Percentiles rank a stretch among this genome's conserved stretches.
Evolutionary conservation across 2,797 vertebrate genomes (phyloP).

Genomic region (Gymnothorax javanicus): DNA sequence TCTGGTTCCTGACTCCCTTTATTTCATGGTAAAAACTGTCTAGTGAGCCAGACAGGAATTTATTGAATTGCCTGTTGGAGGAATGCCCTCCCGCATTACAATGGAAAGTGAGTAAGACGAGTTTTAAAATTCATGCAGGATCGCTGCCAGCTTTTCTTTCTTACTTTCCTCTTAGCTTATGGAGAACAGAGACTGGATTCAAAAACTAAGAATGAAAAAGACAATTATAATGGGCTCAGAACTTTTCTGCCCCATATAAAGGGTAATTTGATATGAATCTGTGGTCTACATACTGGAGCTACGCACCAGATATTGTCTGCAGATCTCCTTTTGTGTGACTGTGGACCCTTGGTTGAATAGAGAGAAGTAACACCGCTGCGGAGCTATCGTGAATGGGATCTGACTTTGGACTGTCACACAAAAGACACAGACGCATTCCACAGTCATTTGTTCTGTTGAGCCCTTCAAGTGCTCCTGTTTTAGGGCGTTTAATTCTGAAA

Average conservation of each 20-base stretch:
- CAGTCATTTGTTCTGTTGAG: neutral
- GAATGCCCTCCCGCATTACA: neutral
- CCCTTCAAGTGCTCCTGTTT: too few relatives aligned
- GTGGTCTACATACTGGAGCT: neutral
- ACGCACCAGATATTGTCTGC: neutral
- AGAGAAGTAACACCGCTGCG: neutral
- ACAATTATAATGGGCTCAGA: neutral
- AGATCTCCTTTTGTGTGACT: neutral
- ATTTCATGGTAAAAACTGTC: neutral
- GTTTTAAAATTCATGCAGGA: neutral
- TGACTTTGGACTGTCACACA: neutral
- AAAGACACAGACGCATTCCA: neutral
- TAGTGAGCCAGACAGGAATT: neutral
- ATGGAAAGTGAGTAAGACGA: neutral
- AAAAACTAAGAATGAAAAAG: neutral
- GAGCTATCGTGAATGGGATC: neutral
- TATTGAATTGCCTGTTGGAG: neutral
- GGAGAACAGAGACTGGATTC: neutral
- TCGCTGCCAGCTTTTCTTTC: neutral
- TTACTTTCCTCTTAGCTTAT: neutral
- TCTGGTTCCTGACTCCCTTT: neutral
- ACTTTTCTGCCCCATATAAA: neutral
- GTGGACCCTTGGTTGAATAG: neutral
- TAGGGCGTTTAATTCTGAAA: too few relatives aligned
- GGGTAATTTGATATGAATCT: neutral